Conservation (phyloP, 64 coral and sea anemone species). For the Hydrozoanthus tunicans region DNA sequence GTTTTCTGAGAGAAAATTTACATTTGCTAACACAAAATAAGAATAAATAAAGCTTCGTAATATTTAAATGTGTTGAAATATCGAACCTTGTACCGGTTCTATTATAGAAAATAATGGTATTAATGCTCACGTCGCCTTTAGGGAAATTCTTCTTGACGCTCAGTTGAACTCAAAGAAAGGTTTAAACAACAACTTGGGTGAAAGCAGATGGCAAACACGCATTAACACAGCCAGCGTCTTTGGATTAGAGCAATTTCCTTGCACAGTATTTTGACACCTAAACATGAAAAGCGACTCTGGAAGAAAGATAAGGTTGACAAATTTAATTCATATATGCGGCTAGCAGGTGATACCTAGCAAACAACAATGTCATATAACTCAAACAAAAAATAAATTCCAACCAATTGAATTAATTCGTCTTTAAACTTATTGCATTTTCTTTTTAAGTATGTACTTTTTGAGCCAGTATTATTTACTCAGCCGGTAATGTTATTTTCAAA, state of each 20-base stretch:
- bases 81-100: no score
- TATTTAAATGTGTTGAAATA: no score
- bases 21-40: no score
- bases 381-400: not conserved
- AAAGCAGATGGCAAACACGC: not conserved
- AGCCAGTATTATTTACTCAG: not conserved
- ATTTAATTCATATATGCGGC: not conserved
- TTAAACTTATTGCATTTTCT: not conserved
- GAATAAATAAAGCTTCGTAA: no score
- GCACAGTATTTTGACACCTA: not conserved
- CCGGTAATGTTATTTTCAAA: not conserved
- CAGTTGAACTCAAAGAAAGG: not conserved
- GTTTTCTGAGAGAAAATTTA: no score
- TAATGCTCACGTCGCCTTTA: not conserved
- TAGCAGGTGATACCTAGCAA: not conserved
- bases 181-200: not conserved
- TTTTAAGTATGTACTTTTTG: not conserved
- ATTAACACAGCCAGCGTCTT: not conserved
- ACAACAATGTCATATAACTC: not conserved
- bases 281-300: not conserved
- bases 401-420: not conserved
- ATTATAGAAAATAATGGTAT: not conserved
- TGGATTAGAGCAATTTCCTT: not conserved
- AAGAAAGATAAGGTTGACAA: not conserved
- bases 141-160: not conserved